Evolutionary conservation across 2,888 invertebrate genomes (phyloP), one percentile per base, ranked within the genome.

Genomic region (Phasia obesa): DNA sequence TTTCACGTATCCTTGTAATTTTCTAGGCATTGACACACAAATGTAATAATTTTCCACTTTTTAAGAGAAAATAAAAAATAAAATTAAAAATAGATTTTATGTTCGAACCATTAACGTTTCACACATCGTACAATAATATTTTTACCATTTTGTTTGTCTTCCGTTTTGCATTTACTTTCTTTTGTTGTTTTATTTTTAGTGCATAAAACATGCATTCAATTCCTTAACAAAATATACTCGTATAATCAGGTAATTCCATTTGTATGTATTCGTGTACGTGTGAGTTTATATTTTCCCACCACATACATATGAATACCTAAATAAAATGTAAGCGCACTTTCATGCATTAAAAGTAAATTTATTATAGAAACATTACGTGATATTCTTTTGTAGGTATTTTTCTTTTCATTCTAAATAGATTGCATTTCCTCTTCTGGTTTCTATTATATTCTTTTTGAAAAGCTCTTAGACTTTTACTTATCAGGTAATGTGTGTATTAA

Each of bases 381-480:
- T 53, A 53, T 67, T 75, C 64, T 64, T 57, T 51, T 51, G 2
- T 44, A 27, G 31, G 11, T 47, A 49, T 4, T 59, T 67, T 53
- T 76, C 38, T 44, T 42, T 60, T 17, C 44, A 23, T 44, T 15
- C 4, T 35, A 76, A 71, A 80, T 27, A 73, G 62, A 81, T 62
- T 76, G 62, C 57, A 81, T 77, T 81, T 81, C 77, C 81, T 65
- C 73, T 47, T 69, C 23, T 31, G 60, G 38, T 53, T 55, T 51
- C n/a, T 42, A n/a, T 51, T 42, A 38, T 57, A 9, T 76, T 53
- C 21, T 13, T 31, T 74, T 59, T 15, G 38, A 35, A 59, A 51
- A 60, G 25, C 51, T 69, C 23, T 53, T 77, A 38, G 35, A 11
- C 23, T 47, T 49, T 35, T 25, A 64, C 23, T 23, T 15, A 53